phyloP scores from a whole-genome alignment of 2,797 vertebrate species.

The Anisognathus igniventris region DNA sequence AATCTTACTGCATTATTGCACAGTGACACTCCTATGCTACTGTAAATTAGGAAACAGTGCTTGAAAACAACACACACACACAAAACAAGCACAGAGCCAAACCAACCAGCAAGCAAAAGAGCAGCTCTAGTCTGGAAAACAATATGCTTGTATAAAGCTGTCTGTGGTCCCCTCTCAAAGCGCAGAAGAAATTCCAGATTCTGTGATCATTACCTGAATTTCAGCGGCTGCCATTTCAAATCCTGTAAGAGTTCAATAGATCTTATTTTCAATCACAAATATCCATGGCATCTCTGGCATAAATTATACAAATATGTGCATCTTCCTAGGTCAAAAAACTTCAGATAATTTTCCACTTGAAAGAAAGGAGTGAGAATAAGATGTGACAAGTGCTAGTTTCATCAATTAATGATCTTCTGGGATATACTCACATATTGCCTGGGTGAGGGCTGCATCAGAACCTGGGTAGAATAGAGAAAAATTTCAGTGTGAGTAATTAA shows the following conservation, averaged over 20 bases:
- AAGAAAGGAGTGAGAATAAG: not conserved
- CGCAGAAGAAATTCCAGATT: not conserved
- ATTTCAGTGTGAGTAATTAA: not conserved
- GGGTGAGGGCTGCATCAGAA: not conserved
- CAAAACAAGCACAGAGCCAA: not conserved
- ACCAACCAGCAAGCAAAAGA: not conserved
- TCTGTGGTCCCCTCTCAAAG: not conserved
- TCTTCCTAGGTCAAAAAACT: not conserved
- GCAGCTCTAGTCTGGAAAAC: not conserved
- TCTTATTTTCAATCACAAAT: not conserved
- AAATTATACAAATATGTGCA: not conserved
- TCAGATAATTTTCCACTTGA: not conserved
- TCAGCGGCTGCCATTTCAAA: not conserved
- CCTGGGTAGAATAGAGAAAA: not conserved
- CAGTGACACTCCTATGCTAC: not conserved
- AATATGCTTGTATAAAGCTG: not conserved
- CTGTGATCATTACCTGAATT: not conserved
- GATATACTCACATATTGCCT: not conserved
- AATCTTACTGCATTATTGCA: not conserved
- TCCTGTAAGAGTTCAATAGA: not conserved
- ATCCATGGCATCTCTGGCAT: not conserved
- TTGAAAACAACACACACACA: not conserved
- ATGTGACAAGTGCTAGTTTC: not conserved
- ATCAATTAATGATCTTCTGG: not conserved
- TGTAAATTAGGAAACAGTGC: not conserved